Evolutionary conservation across 2,113 vertebrate species (phyloP), one percentile per base, ranked within the genome.

Genomic region (Eubucco bourcierii): DNA sequence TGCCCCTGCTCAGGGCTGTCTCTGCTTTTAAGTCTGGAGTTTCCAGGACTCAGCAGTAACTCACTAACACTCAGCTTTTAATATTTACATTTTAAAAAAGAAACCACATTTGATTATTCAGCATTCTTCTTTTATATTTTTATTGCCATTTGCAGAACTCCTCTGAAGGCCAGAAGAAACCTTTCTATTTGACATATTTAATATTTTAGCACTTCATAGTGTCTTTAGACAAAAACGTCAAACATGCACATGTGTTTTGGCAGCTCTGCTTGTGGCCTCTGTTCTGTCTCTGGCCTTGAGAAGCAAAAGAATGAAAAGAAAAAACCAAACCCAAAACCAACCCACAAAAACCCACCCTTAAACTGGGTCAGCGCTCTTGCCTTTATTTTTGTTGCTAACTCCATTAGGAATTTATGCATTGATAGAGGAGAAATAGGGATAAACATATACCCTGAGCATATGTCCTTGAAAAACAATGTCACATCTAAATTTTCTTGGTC

Each of bases 51-150:
- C 82, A 68, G 75, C 71, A 25, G 80, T 55, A 39, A 9, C 24
- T 58, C 84, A 28, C 63, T 72, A 17, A 86, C 41, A 46, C 71
- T 85, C 60, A 86, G n/a, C 37, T 52, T 73, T 68, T 81, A 82
- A 37, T 85, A 86, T 90, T 94, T 84, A 93, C 52, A 74, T 83
- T 93, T 85, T 0, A 68, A 85, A 91, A 96, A 88, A 95, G 80
- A 94, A 95, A 91, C 93, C 87, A 73, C 91, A 94, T 94, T 80
- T 93, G 93, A 93, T 95, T 96, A 95, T 95, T 96, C 95, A 96
- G 95, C 89, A 92, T 91, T 95, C 84, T 91, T 90, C 41, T 95
- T 92, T 83, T 88, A 90, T 82, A 64, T 88, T 94, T 95, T 95
- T 89, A 92, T 81, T 89, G 76, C 86, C 75, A 61, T 52, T 93